Conservation (phyloP, 2,797 vertebrate species). For the Eutrigla gurnardus region DNA sequence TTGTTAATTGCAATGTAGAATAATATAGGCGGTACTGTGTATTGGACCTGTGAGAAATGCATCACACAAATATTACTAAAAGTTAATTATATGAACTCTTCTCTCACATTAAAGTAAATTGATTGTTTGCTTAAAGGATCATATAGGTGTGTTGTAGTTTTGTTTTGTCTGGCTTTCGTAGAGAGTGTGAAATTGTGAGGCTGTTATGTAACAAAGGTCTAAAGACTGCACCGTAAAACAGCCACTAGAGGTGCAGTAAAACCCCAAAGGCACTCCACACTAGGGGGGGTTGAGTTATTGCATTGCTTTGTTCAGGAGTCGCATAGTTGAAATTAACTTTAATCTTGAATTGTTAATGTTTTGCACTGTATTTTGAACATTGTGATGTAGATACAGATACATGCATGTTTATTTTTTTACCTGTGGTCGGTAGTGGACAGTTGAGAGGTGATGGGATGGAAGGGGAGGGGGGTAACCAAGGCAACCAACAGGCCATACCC, state of each 20-base stretch:
- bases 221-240: not conserved
- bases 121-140: not conserved
- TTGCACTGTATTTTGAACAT: not conserved
- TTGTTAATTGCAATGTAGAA: not conserved
- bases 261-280: constrained; percentile 4
- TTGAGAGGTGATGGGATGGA: not conserved
- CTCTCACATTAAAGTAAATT: constrained; percentile 4
- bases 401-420: not conserved
- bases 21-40: not conserved
- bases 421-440: not conserved
- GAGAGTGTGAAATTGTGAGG: not conserved
- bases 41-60: not conserved
- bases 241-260: not conserved
- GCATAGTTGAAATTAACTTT: not conserved
- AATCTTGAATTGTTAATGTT: not conserved
- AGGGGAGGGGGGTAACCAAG: too few relatives aligned
- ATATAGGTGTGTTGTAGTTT: not conserved
- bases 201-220: not conserved
- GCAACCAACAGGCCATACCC: not conserved
- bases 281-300: not conserved
- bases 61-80: not conserved
- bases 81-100: not conserved
- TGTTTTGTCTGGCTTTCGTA: not conserved
- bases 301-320: not conserved
- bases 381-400: not conserved